A percentile compares a stretch with the other conserved stretches of the same genome.
These are phyloP conservation scores for Spondyliosoma cantharus DNA, from an alignment of 2,797 vertebrate genomes.

Conservation along the genomic window DNA sequence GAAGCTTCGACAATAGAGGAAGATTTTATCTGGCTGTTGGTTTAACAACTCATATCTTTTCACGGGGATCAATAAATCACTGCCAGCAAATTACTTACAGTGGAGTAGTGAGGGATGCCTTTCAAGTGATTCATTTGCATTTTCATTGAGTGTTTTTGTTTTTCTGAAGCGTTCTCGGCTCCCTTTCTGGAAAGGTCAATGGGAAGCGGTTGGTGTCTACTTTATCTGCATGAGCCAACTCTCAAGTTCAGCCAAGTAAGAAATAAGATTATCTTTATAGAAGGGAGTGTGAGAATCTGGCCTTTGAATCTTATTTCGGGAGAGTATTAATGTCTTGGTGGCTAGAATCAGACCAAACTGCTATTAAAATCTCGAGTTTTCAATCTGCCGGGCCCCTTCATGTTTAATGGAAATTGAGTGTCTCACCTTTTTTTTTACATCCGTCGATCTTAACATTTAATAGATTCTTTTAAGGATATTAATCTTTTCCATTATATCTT, in stretches of 20 bases:
- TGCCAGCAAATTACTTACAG: slow-evolving; percentile 65
- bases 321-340: slow-evolving; percentile 76
- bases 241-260: slow-evolving; percentile 82
- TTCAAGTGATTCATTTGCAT: slow-evolving; percentile 79
- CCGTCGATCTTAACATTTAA: slow-evolving; percentile 81
- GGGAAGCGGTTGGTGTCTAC: slow-evolving; percentile 77
- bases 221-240: slow-evolving; percentile 82
- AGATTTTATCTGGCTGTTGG: slow-evolving; percentile 55
- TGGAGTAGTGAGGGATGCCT: slow-evolving; percentile 66
- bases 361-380: slow-evolving; percentile 79
- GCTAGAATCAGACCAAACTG: slow-evolving; percentile 74
- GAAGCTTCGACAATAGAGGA: slow-evolving; percentile 55
- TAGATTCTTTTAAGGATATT: slow-evolving; percentile 79
- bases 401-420: slow-evolving; percentile 80
- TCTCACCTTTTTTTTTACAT: slow-evolving; percentile 70
- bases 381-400: slow-evolving; percentile 66
- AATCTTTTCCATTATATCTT: slow-evolving; percentile 78
- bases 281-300: slow-evolving; percentile 75
- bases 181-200: slow-evolving; percentile 82
- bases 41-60: slow-evolving; percentile 65
- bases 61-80: slow-evolving; percentile 74
- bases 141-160: slow-evolving; percentile 84
- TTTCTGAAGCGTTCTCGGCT: slow-evolving; percentile 70
- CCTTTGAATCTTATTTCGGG: slow-evolving; percentile 79
- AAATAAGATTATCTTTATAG: slow-evolving; percentile 83